Evolutionary conservation across 1,140 invertebrate species (phyloP), one percentile per base, ranked within the genome.

Genomic region (Linepithema humile): DNA sequence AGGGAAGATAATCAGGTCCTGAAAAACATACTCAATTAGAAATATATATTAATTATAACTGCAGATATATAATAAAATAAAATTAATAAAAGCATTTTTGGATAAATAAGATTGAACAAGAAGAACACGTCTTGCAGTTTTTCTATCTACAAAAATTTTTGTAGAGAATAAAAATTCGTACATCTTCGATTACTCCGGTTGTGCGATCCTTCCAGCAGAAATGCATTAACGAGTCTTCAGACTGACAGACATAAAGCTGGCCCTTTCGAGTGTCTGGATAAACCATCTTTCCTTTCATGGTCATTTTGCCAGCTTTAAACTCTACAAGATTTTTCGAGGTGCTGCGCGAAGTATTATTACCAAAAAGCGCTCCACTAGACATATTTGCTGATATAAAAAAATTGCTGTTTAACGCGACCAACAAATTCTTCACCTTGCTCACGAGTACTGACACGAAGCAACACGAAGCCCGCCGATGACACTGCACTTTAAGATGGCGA

Each of bases 1-100:
- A 38, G 99, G 99, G 88, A 99, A 99, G 88, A 99, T 99, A 53
- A 99, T 98, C 32, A 99, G 95, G 95, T 99, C 99, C 97, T 97
- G 90, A 2, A 94, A 92, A 89, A 88, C 17, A 75, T 57, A 65
- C 3, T 23, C 17, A 9, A 35, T 12, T 83, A 43, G 45, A 78
- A 6, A 80, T 7, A 69, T 35, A 48, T 20, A 32, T 6, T 17
- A 69, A 1, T 35, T 10, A 90, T 89, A 86, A 40, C 2, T 90
- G 96, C 9, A 26, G 40, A 40, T 65, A 48, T 48, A 26, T 1
- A 10, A 12, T 20, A 62, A 59, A 40, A 29, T 60, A 83, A 1
- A 40, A 62, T 48, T 32, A 62, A 38, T 15, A 53, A 3, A 2
- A 65, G 23, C n/a, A 69, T 9, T 40, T 55, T 29, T 80, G 1